Conservation (phyloP, 2,797 vertebrate species). For the Hemitrygon akajei region DNA sequence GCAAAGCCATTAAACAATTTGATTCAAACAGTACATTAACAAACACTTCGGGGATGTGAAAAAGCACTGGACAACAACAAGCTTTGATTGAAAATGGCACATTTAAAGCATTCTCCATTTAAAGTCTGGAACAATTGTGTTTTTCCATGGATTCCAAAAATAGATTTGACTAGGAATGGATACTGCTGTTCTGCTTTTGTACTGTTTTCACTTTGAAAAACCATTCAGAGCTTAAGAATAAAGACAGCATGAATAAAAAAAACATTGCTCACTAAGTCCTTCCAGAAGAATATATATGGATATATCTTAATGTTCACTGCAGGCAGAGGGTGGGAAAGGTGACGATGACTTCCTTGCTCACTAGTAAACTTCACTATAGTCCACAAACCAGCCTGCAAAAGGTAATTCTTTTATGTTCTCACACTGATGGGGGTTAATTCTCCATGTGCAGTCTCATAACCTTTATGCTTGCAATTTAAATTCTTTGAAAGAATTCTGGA, state of each 20-base stretch:
- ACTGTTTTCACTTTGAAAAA: background rate
- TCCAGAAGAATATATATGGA: too few relatives aligned
- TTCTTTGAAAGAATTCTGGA: background rate
- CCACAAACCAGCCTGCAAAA: background rate
- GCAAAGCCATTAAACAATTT: background rate
- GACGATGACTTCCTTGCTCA: background rate
- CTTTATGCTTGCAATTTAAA: background rate
- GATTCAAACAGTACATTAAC: background rate
- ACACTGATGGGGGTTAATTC: background rate
- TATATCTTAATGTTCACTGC: background rate
- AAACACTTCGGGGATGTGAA: background rate
- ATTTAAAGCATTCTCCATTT: background rate
- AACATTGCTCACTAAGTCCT: background rate
- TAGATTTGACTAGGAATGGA: background rate
- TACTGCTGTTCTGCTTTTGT: conserved; percentile 9
- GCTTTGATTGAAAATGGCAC: background rate
- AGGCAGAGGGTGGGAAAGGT: background rate
- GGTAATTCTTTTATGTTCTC: too few relatives aligned
- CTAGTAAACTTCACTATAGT: background rate
- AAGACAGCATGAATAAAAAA: background rate
- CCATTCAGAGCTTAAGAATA: background rate
- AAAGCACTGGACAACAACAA: background rate
- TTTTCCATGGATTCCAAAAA: background rate
- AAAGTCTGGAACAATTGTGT: background rate
- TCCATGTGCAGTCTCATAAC: background rate